phyloP scores from a whole-genome alignment of 2,797 vertebrate genomes.

The Sebastes vulpes region DNA sequence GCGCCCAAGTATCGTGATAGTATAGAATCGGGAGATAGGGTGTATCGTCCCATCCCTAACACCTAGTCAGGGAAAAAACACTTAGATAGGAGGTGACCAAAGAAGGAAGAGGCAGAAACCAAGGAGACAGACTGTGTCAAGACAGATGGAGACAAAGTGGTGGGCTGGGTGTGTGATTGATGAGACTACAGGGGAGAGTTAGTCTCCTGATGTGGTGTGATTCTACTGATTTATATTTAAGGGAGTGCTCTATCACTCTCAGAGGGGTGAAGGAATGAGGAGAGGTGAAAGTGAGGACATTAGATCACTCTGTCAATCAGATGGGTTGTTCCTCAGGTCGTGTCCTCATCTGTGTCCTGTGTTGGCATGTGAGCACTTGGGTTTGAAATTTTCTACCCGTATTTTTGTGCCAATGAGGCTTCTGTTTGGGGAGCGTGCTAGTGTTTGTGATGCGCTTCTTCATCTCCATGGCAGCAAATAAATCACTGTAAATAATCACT shows the following conservation, averaged over 20 bases:
- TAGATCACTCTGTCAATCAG: constrained; percentile 70
- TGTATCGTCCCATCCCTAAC: no score
- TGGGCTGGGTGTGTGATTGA: constrained; percentile 74
- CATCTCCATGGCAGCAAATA: constrained; percentile 24
- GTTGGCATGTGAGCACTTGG: background rate
- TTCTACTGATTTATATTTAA: constrained; percentile 84
- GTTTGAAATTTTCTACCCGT: background rate
- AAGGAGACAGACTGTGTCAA: constrained; percentile 14
- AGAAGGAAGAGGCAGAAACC: constrained; percentile 32
- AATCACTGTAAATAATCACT: constrained; percentile 36
- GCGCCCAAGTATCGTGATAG: no score
- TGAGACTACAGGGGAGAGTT: constrained; percentile 73
- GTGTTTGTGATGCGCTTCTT: constrained; percentile 4
- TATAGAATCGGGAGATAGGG: no score
- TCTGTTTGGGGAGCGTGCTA: background rate
- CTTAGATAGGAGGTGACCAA: background rate
- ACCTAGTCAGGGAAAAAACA: constrained; percentile 16
- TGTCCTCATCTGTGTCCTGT: constrained; percentile 1
- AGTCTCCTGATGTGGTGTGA: constrained; percentile 68
- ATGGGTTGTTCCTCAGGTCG: constrained; percentile 9
- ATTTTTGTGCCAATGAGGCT: background rate
- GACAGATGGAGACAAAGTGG: constrained; percentile 65
- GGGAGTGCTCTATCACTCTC: constrained; percentile 69
- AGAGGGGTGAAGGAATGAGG: constrained; percentile 57
- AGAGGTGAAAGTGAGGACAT: constrained; percentile 68